phyloP scores from a whole-genome alignment of 2,888 invertebrate species.

The Dynastes tityus region DNA sequence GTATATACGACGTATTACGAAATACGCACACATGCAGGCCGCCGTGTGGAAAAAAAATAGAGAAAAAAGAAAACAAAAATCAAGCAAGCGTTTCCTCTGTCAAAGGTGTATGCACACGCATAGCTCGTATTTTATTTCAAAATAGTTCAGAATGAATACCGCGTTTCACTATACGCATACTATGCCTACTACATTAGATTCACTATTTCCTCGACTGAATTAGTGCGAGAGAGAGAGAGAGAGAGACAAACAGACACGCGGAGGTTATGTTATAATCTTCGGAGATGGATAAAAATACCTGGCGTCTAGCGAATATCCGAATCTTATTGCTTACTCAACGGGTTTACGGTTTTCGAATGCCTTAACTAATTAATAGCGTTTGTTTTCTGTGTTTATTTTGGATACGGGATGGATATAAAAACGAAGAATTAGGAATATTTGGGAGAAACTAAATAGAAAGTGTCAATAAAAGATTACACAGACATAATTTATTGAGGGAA shows the following conservation, averaged over 20 bases:
- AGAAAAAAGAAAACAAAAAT: not conserved
- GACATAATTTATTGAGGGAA: too few species aligned
- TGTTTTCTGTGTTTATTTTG: not conserved
- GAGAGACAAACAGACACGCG: too few species aligned
- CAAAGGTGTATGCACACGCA: conserved; percentile 11
- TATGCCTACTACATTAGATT: not conserved
- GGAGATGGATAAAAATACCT: conserved; percentile 50
- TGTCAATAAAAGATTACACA: too few species aligned
- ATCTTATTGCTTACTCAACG: conserved; percentile 48
- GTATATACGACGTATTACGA: too few species aligned
- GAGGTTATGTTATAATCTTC: too few species aligned
- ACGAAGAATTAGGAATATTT: too few species aligned
- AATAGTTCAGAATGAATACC: conserved; percentile 49
- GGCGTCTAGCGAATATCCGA: conserved; percentile 50
- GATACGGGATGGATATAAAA: too few species aligned
- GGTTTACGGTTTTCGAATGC: conserved; percentile 31
- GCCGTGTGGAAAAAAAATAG: not conserved
- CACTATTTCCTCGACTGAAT: conserved; percentile 2
- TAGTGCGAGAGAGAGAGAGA: too few species aligned
- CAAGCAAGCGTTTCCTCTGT: conserved; percentile 10
- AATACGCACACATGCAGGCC: not conserved
- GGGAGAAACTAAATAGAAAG: too few species aligned
- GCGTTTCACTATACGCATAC: conserved; percentile 21
- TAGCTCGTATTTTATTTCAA: conserved; percentile 45
- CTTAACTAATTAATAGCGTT: conserved; percentile 4